Base-by-base conservation (phyloP, 1,140 invertebrate species). In the Drosophila lowei region DNA sequence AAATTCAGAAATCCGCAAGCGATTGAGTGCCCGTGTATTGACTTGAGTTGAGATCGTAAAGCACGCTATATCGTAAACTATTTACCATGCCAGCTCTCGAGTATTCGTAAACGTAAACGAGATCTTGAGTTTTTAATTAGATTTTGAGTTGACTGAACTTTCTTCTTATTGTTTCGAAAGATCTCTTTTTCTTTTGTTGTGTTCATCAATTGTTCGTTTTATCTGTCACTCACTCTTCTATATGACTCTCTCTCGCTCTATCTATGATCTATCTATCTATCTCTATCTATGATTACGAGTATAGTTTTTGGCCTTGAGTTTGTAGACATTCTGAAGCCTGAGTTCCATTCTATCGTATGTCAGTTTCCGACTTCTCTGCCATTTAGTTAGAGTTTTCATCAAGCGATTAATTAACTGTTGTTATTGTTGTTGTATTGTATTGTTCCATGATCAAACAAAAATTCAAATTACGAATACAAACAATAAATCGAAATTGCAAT, bases 361-460 rank as follows among this genome's bases (percentile, higher is more conserved):
- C 18, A 41, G 18, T 67, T 75, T 68, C 42, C 60, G 46, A 54
- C 46, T 77, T 66, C 23, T 72, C 49, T 75, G 53, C 55, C 60
- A 60, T 72, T 67, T 85, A 77, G 81, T 81, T 81, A 88, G 70
- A 52, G 75, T 78, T 81, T 53, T 48, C 42, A 77, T 79, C 62
- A 72, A 79, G 67, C 50, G 72, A 90, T 90, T 38, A 38, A 88
- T 71, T 90, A 90, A 90, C 75, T 90, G 89, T 90, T 90, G 89
- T 90, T 89, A 85, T 90, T 85, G 79, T 90, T 90, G 88, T 91
- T 91, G 86, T 90, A 89, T 90, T 88, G 84, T 90, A 89, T 80
- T 90, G 89, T 90, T 91, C 77, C 73, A 77, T 86, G 72, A 86
- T 79, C 30, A 56, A 53, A 53, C 61, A 46, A 50, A 59, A 52